These are phyloP conservation scores for Anguilla pacifica DNA, from an alignment of 2,797 vertebrate genomes.

Conservation along the genomic window DNA sequence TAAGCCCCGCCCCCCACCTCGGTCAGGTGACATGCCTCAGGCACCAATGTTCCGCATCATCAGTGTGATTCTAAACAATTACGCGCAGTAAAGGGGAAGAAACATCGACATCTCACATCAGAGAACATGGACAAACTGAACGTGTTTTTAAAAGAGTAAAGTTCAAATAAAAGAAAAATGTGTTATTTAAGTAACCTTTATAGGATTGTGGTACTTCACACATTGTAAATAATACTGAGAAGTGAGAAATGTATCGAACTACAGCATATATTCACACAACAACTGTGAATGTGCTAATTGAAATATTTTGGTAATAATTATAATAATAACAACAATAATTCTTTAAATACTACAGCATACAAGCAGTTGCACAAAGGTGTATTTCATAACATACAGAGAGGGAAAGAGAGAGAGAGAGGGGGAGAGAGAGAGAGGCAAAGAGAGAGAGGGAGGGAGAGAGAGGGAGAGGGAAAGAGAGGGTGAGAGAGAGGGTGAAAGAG, in stretches of 20 bases:
- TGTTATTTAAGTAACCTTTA: neutral
- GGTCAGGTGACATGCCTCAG: neutral
- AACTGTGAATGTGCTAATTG: neutral
- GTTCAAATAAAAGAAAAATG: neutral
- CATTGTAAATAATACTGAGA: neutral
- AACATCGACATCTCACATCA: neutral
- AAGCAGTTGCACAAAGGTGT: neutral
- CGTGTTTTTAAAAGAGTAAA: neutral
- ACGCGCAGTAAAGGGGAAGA: neutral
- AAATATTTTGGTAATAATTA: neutral
- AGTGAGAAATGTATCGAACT: no score
- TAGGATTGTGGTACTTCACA: neutral
- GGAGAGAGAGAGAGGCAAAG: no score
- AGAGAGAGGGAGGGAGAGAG: no score
- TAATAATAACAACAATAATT: neutral
- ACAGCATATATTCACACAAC: neutral
- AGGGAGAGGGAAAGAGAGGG: no score
- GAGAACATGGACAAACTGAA: neutral
- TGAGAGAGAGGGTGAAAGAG: constrained; percentile 9
- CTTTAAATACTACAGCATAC: neutral
- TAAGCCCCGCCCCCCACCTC: neutral
- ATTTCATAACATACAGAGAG: neutral
- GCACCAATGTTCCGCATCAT: neutral
- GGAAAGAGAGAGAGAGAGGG: neutral
- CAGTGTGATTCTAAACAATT: no score